phyloP scores from a whole-genome alignment of 2,888 invertebrate genomes.

The Thyatira batis region DNA sequence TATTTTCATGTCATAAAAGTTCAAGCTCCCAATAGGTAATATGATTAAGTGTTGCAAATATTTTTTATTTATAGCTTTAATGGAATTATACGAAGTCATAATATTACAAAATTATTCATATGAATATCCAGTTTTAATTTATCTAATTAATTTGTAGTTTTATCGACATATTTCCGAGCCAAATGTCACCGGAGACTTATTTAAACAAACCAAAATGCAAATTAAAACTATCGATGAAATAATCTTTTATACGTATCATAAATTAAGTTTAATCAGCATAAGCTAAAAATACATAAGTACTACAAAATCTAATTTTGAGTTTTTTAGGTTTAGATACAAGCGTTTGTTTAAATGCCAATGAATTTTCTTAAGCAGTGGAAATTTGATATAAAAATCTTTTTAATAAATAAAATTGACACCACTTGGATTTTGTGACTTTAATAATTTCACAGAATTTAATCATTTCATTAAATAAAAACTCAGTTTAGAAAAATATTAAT shows the following conservation, averaged over 20 bases:
- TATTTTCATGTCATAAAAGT: no score
- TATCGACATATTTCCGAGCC: neutral
- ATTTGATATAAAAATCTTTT: no score
- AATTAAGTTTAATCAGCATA: neutral
- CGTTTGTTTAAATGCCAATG: neutral
- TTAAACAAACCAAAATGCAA: neutral
- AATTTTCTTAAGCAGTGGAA: no score
- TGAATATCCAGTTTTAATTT: neutral
- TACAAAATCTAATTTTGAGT: no score
- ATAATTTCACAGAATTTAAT: no score
- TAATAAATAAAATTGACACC: no score
- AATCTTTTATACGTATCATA: neutral
- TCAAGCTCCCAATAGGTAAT: no score
- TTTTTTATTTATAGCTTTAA: neutral
- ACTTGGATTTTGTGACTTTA: no score
- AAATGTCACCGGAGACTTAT: conserved; percentile 1
- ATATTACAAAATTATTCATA: neutral
- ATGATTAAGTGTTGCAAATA: neutral
- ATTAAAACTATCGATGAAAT: neutral
- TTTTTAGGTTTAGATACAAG: no score
- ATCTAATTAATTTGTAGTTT: conserved; percentile 2
- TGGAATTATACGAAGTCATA: neutral
- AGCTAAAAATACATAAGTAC: neutral
- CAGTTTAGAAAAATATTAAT: no score
- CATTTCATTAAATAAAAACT: no score